Conservation (phyloP, 2,113 vertebrate genomes). For the Prionailurus bengalensis region DNA sequence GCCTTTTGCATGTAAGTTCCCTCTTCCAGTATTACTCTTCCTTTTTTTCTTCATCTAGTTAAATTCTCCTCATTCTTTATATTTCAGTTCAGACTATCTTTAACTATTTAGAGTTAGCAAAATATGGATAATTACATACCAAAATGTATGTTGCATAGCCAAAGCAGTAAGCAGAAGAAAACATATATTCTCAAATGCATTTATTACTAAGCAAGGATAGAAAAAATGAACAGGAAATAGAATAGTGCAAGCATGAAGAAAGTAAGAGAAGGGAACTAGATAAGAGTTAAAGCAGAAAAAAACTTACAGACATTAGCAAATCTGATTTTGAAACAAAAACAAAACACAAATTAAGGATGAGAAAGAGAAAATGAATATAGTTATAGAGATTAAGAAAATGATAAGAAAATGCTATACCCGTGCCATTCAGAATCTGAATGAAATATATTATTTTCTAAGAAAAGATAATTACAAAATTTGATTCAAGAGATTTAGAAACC, state of each 20-base stretch:
- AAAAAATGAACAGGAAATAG: background rate
- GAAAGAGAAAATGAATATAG: background rate
- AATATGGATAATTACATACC: background rate
- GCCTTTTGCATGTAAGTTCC: background rate
- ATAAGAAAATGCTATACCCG: background rate
- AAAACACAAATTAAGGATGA: background rate
- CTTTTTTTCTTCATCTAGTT: conserved; percentile 24
- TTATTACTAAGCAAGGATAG: conserved; percentile 41
- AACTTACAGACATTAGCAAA: background rate
- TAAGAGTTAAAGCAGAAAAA: background rate
- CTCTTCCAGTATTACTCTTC: background rate
- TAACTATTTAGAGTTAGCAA: conserved; percentile 41
- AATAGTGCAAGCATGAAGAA: background rate
- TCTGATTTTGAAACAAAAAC: background rate
- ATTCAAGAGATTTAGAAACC: conserved; percentile 10
- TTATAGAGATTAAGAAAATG: background rate
- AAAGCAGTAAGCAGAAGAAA: conserved; percentile 19
- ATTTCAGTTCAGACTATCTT: background rate
- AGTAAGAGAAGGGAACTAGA: background rate
- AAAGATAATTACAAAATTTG: background rate
- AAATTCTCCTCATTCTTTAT: background rate
- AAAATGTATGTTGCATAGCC: background rate
- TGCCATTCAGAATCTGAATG: background rate
- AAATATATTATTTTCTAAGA: conserved; percentile 54
- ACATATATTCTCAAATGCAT: background rate